Base-by-base conservation (phyloP, 2,797 vertebrate genomes). In the Spatula clypeata region DNA sequence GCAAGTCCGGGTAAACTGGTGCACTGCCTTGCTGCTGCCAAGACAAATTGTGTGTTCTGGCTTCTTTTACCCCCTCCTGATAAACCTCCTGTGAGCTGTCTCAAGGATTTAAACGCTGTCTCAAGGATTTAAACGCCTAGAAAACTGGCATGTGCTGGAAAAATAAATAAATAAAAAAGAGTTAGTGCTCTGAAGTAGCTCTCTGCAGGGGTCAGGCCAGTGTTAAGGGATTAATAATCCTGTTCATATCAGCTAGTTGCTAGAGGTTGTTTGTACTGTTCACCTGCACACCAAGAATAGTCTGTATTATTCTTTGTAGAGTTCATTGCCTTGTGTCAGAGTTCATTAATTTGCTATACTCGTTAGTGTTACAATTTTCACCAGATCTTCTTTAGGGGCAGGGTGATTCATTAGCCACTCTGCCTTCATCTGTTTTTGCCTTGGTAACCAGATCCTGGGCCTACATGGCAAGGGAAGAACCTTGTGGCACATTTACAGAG, bases 341-440 rank as follows among this genome's bases (percentile, higher is more conserved):
- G 91, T 26, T 84, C 70, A 64, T 93, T 94, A 79, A 94, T 94
- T 88, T 89, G 74, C 88, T 88, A 1, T 71, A 29, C 45, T 86
- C 18, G 38, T 45, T 86, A 57, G 57, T 69, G 42, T 54, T 67
- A 62, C 79, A 60, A 24, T 58, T 49, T 60, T 90, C 57, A 36
- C 45, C 18, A 4, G 29, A 38, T 53, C 72, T 69, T 65, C 65
- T 58, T 0, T 4, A 60, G 60, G 62, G 57, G 44, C 70, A 86
- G 88, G 49, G 34, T 51, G 47, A 62, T 76, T 76, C 55, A 31
- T 93, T 66, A 31, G 55, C 72, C 51, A 27, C 42, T 70, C 42
- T 54, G 61, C 65, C 61, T 89, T 74, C 57, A 47, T 45, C 61
- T 45, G 54, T 55, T 13, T 69, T 64, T 90, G 85, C 70, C 42